A percentile compares a stretch with the other conserved stretches of the same genome.
Evolutionary conservation across 2,797 vertebrate genomes (phyloP).

Genomic region (Heliangelus exortis): DNA sequence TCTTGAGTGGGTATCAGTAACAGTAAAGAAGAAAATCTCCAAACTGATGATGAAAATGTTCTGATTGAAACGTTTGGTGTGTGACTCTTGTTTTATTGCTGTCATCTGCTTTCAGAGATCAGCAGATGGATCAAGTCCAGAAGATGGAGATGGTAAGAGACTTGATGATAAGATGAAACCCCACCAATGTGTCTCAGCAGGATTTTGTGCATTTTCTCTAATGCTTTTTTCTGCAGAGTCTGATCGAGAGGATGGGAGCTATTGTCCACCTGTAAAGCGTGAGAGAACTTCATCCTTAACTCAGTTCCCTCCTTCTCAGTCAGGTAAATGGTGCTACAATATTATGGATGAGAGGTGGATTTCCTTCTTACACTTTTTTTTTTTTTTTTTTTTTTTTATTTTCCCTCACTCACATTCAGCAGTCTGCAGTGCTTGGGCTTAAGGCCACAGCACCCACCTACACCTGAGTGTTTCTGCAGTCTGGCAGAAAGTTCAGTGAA

Average conservation of each 20-base stretch:
- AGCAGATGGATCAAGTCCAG: conserved; percentile 94
- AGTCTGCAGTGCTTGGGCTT: background rate
- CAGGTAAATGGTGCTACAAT: conserved; percentile 80
- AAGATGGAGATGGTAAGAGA: conserved; percentile 92
- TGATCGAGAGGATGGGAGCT: conserved; percentile 92
- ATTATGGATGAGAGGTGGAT: background rate
- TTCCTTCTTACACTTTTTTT: background rate
- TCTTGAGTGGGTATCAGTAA: background rate
- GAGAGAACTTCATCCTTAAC: conserved; percentile 94
- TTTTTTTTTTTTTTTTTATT: background rate
- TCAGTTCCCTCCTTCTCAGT: conserved; percentile 92
- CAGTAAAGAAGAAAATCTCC: background rate
- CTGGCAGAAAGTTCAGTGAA: background rate
- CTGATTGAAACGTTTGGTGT: background rate
- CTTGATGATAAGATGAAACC: background rate
- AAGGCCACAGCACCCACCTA: accelerated
- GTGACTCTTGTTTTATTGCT: conserved; percentile 13
- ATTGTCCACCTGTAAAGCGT: conserved; percentile 93
- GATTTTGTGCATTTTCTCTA: background rate
- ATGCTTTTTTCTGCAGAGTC: conserved; percentile 83
- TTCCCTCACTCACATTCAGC: background rate
- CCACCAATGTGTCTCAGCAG: accelerated
- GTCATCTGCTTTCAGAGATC: conserved; percentile 87
- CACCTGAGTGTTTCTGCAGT: background rate
- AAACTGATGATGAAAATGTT: background rate